phyloP scores from a whole-genome alignment of 2,888 invertebrate genomes.

The Pherbina coryleti region DNA sequence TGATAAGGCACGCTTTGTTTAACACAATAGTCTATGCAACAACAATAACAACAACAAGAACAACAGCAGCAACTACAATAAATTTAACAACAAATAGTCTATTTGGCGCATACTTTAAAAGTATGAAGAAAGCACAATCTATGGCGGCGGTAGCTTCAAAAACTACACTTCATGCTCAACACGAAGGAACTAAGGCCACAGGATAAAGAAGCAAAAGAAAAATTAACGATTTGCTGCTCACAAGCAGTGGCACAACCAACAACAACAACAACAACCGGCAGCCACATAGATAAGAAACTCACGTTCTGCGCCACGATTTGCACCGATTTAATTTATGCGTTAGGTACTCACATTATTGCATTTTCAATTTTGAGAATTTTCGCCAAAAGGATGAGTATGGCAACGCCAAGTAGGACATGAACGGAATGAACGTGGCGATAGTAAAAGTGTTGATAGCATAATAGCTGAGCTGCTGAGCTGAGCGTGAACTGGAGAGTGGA shows the following conservation, averaged over 20 bases:
- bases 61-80: neutral
- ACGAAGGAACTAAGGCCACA: neutral
- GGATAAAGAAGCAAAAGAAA: neutral
- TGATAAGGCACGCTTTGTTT: slow-evolving; percentile 37
- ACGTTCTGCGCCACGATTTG: slow-evolving; percentile 13
- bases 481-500: neutral
- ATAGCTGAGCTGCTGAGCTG: neutral
- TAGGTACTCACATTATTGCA: slow-evolving; percentile 18
- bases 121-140: neutral
- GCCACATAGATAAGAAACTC: slow-evolving; percentile 16
- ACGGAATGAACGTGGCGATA: neutral
- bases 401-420: neutral
- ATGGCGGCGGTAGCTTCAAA: slow-evolving; percentile 27
- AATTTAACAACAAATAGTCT: slow-evolving; percentile 5
- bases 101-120: slow-evolving; percentile 17
- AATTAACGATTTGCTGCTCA: neutral
- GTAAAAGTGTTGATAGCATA: slow-evolving; percentile 30
- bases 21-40: neutral
- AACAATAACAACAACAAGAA: slow-evolving; percentile 2
- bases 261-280: slow-evolving; percentile 14
- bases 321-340: slow-evolving; percentile 32
- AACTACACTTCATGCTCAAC: neutral
- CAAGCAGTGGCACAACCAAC: slow-evolving; percentile 2
- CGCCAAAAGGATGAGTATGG: slow-evolving; percentile 5
- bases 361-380: slow-evolving; percentile 16